Percentiles rank a stretch among this genome's conserved stretches.
Conservation (phyloP, 1,140 invertebrate species). For the Ganaspis sp. region DNA sequence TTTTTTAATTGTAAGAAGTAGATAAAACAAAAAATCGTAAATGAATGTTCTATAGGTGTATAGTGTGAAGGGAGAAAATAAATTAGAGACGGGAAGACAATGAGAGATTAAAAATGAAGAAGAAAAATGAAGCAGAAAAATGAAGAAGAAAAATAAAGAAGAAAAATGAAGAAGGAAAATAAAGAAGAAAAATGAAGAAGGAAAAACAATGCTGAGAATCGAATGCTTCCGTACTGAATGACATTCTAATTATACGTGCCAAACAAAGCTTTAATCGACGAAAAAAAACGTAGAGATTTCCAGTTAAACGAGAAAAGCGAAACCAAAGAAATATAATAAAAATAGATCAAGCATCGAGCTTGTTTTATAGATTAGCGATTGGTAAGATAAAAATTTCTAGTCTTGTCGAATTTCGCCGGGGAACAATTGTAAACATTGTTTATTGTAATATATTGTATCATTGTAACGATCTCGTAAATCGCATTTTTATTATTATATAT, state of each 20-base stretch:
- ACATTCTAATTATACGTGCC: conserved; percentile 76
- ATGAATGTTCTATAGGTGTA: conserved; percentile 70
- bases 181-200: conserved; percentile 47
- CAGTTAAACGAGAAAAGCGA: conserved; percentile 32
- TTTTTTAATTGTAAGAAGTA: conserved; percentile 62
- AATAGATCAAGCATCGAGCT: conserved; percentile 43
- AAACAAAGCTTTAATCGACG: conserved; percentile 67
- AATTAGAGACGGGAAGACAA: conserved; percentile 6
- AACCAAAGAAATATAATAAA: conserved; percentile 27
- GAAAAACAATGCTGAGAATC: conserved; percentile 59
- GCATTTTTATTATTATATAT: conserved; percentile 9
- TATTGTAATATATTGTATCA: conserved; percentile 31
- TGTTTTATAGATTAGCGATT: conserved; percentile 57
- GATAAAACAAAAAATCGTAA: conserved; percentile 66
- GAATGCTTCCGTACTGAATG: conserved; percentile 71
- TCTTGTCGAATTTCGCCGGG: conserved; percentile 21
- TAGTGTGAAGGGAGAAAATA: conserved; percentile 40
- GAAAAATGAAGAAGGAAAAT: conserved; percentile 23
- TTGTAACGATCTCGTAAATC: conserved; percentile 30
- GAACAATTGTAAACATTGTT: conserved; percentile 34
- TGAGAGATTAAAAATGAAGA: conserved; percentile 43
- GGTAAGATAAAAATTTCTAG: conserved; percentile 47
- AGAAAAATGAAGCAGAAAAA: conserved; percentile 47
- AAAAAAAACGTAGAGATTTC: conserved; percentile 36
- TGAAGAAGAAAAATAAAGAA: conserved; percentile 1